phyloP scores from a whole-genome alignment of 1,140 invertebrate species.

The Teleogryllus occipitalis region DNA sequence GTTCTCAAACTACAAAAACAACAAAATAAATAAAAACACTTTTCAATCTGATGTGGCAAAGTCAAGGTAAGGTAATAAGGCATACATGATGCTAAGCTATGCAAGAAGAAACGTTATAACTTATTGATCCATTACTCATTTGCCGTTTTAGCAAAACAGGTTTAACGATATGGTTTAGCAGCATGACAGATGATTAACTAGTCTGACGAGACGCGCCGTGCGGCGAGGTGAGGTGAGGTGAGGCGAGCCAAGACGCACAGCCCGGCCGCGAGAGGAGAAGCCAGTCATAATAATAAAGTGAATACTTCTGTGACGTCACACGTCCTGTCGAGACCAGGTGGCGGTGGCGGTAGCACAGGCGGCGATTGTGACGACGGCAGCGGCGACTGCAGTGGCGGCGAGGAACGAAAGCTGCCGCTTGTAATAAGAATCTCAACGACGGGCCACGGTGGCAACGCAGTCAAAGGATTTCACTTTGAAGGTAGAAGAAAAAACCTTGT shows the following conservation, averaged over 20 bases:
- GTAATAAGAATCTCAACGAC: no score
- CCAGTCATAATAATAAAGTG: background rate
- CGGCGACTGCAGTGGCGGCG: no score
- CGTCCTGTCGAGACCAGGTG: background rate
- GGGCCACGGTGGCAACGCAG: no score
- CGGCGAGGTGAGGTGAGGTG: background rate
- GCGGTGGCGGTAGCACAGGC: no score
- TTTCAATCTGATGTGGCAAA: constrained; percentile 4
- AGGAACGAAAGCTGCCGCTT: no score
- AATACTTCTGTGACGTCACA: background rate
- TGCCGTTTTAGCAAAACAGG: constrained; percentile 3
- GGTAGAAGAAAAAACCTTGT: no score
- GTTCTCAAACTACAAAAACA: background rate
- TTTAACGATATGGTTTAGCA: background rate
- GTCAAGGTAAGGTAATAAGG: constrained; percentile 4
- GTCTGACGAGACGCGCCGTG: background rate
- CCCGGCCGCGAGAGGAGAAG: background rate
- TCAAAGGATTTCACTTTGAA: no score
- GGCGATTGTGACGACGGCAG: no score
- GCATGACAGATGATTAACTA: constrained; percentile 4
- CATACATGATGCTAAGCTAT: background rate
- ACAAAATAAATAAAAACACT: background rate
- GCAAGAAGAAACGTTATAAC: constrained; percentile 4
- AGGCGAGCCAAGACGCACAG: no score
- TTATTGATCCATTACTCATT: constrained; percentile 1